Percentiles rank a stretch among this genome's conserved stretches.
These are phyloP conservation scores for Enteromius unitaeniatus DNA, from an alignment of 2,797 vertebrate species.

Conservation along the genomic window DNA sequence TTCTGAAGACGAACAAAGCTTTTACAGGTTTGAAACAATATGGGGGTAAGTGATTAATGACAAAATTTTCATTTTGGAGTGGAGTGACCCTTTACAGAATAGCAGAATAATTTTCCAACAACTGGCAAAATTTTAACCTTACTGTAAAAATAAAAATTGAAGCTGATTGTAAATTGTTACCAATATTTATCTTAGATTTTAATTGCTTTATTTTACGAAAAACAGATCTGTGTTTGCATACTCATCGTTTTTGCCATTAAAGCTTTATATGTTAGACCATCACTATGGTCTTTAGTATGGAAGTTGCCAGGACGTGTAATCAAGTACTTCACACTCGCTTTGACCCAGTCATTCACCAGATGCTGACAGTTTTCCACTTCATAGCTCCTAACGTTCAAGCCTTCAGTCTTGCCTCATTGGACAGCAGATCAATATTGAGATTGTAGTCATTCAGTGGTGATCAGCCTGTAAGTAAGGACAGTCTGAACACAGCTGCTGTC, in stretches of 20 bases:
- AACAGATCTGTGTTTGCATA: neutral
- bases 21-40: too few species aligned
- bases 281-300: neutral
- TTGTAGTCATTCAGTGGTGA: constrained; percentile 48
- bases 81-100: neutral
- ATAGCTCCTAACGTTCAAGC: constrained; percentile 37
- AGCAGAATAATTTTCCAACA: neutral
- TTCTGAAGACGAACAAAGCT: too few species aligned
- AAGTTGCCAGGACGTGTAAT: constrained; percentile 13
- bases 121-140: neutral
- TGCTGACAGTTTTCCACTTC: constrained; percentile 44
- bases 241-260: neutral
- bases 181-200: neutral
- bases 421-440: constrained; percentile 55
- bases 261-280: neutral
- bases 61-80: too few species aligned
- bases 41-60: too few species aligned
- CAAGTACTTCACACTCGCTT: constrained; percentile 36
- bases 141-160: too few species aligned
- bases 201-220: neutral
- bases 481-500: constrained; percentile 51
- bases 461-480: constrained; percentile 44
- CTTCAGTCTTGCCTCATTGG: constrained; percentile 45
- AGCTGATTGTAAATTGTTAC: neutral
- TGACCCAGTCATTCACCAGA: constrained; percentile 47